Base-by-base conservation (phyloP, 37 sponge, comb jelly and placozoan genomes). In the Spongilla lacustris region DNA sequence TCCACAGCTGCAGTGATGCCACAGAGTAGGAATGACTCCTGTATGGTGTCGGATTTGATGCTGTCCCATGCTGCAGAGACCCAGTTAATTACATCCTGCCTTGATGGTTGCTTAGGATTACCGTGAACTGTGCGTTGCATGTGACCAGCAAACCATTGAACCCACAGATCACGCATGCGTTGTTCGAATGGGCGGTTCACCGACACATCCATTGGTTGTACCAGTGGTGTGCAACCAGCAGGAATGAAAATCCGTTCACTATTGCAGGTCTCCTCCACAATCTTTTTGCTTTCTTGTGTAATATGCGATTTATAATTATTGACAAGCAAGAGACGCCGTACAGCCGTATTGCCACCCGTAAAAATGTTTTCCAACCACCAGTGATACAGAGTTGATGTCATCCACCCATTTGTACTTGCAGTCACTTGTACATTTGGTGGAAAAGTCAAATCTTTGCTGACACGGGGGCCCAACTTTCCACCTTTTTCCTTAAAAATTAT, bases 131-230 rank as follows among this genome's bases (percentile, higher is more conserved):
- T 71, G 27, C 31, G 31, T 10, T 27, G 73, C 21, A 30, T 35
- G 46, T 73, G 73, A 26, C 21, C 23, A 17, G 29, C 29, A 48
- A 82, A 71, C 83, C 83, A 82, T 31, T 31, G 0, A 27, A 46
- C 46, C 83, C 83, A 82, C 28, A 30, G 26, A 22, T 32, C 73
- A 27, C 49, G 36, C 50, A 82, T 72, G 29, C 8, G 26, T n/a
- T 71, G 70, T 31, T 82, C 72, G 50, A 82, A 82, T 2, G 83
- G 83, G 41, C 36, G 31, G 22, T 82, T 82, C 28, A 82, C 31
- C 29, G 33, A 82, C 30, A 29, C 37, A 73, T 84, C 85, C 69
- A 76, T 76, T 67, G 85, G 85, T 50, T 84, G 85, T 84, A 84
- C 85, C 17, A 84, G 48, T 25, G 77, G 66, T 28, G 85, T 84